A percentile compares a stretch with the other conserved stretches of the same genome.
phyloP scores from a whole-genome alignment of 2,797 vertebrate genomes.

The Leucoraja ocellata region DNA sequence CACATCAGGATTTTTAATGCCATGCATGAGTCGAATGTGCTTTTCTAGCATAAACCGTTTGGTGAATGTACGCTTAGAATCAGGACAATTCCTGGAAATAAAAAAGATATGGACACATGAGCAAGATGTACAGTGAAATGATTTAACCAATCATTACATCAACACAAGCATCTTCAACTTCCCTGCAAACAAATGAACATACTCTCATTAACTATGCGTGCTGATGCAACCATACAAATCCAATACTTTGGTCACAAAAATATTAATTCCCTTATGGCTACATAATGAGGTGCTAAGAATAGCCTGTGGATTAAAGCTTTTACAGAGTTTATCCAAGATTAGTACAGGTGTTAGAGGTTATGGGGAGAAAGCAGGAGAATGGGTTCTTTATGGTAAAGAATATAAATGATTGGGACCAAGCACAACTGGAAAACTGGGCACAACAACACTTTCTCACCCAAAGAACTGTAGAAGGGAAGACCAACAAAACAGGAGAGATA shows the following conservation, averaged over 20 bases:
- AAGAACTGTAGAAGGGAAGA: too few species aligned
- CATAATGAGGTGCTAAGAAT: too few species aligned
- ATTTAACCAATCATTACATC: not conserved
- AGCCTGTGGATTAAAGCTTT: not conserved
- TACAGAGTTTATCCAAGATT: not conserved
- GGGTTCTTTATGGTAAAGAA: not conserved
- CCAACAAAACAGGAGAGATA: too few species aligned
- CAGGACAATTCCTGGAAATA: constrained; percentile 72
- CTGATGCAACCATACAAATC: not conserved
- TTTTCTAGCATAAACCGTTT: constrained; percentile 87
- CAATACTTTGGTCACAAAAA: not conserved
- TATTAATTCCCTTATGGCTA: too few species aligned
- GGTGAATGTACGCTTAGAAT: constrained; percentile 78
- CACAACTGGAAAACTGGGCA: not conserved
- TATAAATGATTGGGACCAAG: not conserved
- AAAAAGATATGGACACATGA: not conserved
- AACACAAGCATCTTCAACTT: not conserved
- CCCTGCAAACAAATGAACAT: not conserved
- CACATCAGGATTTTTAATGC: constrained; percentile 69
- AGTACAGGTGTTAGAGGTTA: not conserved
- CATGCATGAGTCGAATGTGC: constrained; percentile 80
- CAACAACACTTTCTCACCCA: not conserved
- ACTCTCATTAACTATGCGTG: not conserved
- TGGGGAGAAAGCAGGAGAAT: too few species aligned
- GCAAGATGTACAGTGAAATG: not conserved